phyloP scores from a whole-genome alignment of 2,888 invertebrate genomes.

The Nectonema munidae region DNA sequence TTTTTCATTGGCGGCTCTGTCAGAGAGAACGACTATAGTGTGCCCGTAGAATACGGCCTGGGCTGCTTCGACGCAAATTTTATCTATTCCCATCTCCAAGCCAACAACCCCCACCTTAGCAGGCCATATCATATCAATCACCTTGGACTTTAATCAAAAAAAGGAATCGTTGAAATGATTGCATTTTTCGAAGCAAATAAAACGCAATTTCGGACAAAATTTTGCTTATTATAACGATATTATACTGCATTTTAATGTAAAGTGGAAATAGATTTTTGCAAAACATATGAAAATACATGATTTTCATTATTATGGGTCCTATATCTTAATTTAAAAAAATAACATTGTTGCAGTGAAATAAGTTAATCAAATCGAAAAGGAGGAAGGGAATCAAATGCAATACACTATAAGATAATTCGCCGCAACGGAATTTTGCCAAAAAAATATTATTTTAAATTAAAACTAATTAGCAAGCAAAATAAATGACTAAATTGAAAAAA shows the following conservation, averaged over 20 bases:
- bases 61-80: conserved; percentile 45
- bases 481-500: no score
- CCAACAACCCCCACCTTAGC: conserved; percentile 37
- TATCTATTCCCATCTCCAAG: conserved; percentile 41
- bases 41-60: conserved; percentile 41
- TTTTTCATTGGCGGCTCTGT: conserved; percentile 27
- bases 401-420: no score
- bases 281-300: neutral
- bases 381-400: no score
- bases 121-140: conserved; percentile 58
- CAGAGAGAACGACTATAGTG: conserved; percentile 55
- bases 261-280: neutral
- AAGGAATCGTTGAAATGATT: conserved; percentile 9
- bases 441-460: no score
- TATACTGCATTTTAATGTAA: conserved; percentile 10
- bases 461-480: no score
- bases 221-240: neutral
- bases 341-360: neutral
- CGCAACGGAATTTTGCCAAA: conserved; percentile 1
- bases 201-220: conserved; percentile 9
- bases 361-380: no score
- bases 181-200: conserved; percentile 12
- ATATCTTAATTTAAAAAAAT: neutral
- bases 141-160: conserved; percentile 30
- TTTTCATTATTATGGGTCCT: conserved; percentile 11